Evolutionary conservation across 2,113 vertebrate genomes (phyloP), one percentile per base, ranked within the genome.

Genomic region (Willisornis vidua): DNA sequence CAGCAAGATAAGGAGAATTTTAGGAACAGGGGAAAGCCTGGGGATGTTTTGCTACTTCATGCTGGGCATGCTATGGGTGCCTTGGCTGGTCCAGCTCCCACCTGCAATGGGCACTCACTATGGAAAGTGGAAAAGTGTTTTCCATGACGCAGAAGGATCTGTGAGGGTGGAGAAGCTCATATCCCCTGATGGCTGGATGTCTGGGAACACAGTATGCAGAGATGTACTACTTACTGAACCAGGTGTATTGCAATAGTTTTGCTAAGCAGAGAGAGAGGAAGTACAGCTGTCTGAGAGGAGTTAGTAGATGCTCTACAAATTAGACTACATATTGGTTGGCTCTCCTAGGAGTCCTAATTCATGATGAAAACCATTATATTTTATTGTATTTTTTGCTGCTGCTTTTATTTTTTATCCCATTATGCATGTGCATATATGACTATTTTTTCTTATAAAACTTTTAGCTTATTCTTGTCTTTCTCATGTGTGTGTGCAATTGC

Each of bases 1-100:
- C 15, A 59, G 62, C 31, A 84, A 84, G 43, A 37, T 6, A 17
- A 29, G 9, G 54, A 92, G 74, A 92, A 96, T 54, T 62, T 72
- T 74, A 57, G 70, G 35, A 59, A 14, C 31, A 58, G 1, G 4
- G 45, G 63, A 83, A 49, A 80, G n/a, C 66, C 45, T 67, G 10
- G 45, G 11, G 41, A 35, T 39, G 6, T 76, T 59, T 57, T 77
- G 37, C 26, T 65, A 18, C 73, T 65, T 65, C 23, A 14, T 17
- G 35, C 45, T 1, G 1, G 29, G 15, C 2, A 2, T 7, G 18
- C 31, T 84, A 35, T 1, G 4, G 8, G 7, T 70, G 41, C 3
- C 6, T 59, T 46, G 28, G 55, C 25, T 72, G 63, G 62, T 52
- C 28, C 35, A 39, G 75, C 28, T 76, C 18, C 49, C 39, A 24